These are phyloP conservation scores for Antitype chi DNA, from an alignment of 2,888 invertebrate species.

Conservation along the genomic window DNA sequence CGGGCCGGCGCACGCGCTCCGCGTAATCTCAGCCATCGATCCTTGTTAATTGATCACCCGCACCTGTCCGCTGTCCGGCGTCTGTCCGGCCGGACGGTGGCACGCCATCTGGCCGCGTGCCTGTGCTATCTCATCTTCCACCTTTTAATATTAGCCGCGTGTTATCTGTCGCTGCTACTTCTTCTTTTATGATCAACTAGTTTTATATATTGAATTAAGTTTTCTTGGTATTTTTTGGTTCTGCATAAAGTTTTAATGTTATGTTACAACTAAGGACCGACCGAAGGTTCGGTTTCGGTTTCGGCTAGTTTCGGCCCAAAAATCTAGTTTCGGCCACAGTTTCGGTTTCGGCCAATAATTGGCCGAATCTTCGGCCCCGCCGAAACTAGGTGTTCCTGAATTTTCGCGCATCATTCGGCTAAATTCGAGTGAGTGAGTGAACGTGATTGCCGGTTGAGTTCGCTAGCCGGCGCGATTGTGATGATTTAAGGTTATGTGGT, in stretches of 20 bases:
- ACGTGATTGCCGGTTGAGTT: too few species aligned
- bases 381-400: too few species aligned
- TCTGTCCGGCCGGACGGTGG: conserved; percentile 57
- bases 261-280: too few species aligned
- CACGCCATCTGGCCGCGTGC: conserved; percentile 71
- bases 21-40: conserved; percentile 82
- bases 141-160: conserved; percentile 68
- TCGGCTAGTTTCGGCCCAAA: too few species aligned
- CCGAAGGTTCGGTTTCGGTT: too few species aligned
- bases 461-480: too few species aligned
- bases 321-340: too few species aligned
- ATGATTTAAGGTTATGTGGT: too few species aligned
- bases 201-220: conserved; percentile 58
- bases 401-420: too few species aligned
- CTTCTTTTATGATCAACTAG: conserved; percentile 54
- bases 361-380: too few species aligned
- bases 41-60: conserved; percentile 85
- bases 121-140: conserved; percentile 69
- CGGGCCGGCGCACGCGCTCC: conserved; percentile 77
- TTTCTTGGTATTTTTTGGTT: conserved; percentile 38
- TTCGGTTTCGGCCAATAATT: too few species aligned
- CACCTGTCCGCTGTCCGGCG: conserved; percentile 77
- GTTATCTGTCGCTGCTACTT: conserved; percentile 51
- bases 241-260: conserved; percentile 43
- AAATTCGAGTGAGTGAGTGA: too few species aligned